These are phyloP conservation scores for Lonchura striata DNA, from an alignment of 2,113 vertebrate genomes.

Conservation along the genomic window DNA sequence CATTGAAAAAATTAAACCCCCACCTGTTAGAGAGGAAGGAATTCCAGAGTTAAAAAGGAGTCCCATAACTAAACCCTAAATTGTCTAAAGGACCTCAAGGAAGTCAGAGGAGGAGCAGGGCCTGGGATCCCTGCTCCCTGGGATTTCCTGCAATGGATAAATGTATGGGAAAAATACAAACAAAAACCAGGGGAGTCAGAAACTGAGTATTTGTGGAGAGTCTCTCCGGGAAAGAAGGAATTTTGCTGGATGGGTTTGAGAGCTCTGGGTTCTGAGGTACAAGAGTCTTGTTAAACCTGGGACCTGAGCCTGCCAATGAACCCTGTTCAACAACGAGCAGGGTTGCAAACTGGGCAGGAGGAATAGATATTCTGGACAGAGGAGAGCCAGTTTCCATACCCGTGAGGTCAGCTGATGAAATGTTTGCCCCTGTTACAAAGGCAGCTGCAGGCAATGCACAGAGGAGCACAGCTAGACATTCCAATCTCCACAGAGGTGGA, in stretches of 20 bases:
- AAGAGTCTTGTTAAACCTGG: neutral
- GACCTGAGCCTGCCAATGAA: neutral
- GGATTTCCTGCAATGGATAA: neutral
- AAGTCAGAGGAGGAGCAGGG: neutral
- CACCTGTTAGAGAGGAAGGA: too few species aligned
- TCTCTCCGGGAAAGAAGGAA: neutral
- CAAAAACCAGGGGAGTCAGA: neutral
- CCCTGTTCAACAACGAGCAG: neutral
- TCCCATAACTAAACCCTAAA: neutral
- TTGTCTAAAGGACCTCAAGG: neutral
- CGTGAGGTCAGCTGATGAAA: neutral
- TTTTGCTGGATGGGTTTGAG: neutral
- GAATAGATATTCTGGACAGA: neutral
- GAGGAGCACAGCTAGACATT: accelerated
- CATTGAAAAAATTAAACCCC: neutral
- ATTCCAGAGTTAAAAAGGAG: neutral
- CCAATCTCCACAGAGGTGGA: accelerated
- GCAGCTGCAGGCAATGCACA: neutral
- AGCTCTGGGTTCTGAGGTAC: too few species aligned
- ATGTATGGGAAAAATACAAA: neutral
- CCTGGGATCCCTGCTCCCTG: too few species aligned
- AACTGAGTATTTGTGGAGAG: neutral
- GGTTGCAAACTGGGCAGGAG: neutral
- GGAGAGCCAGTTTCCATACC: neutral
- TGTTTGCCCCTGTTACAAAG: neutral